phyloP scores from a whole-genome alignment of 2,113 vertebrate genomes.

The Mesocricetus auratus region DNA sequence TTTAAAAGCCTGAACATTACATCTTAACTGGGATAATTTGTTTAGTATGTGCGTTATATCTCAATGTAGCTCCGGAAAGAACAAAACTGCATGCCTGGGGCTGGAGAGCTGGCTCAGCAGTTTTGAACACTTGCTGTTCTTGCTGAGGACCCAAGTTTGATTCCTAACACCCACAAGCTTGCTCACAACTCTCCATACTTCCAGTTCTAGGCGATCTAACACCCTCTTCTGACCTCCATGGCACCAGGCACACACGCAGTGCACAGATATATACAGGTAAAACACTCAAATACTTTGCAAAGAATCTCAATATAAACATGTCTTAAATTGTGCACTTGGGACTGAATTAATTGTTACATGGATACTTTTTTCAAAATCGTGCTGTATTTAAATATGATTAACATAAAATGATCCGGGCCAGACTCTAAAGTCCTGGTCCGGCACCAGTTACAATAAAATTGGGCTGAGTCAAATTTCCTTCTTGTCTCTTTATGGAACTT shows the following conservation, averaged over 20 bases:
- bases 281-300: background rate
- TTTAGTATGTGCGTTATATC: background rate
- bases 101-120: background rate
- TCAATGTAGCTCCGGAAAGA: background rate
- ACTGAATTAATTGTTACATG: too few relatives aligned
- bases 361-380: too few relatives aligned
- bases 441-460: too few relatives aligned
- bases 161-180: background rate
- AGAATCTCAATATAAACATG: too few relatives aligned
- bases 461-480: too few relatives aligned
- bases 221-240: background rate
- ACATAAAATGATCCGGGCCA: too few relatives aligned
- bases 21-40: background rate
- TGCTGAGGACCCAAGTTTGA: background rate
- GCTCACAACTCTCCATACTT: background rate
- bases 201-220: background rate
- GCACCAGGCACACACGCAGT: background rate
- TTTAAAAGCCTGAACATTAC: background rate
- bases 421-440: too few relatives aligned
- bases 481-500: too few relatives aligned
- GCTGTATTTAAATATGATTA: too few relatives aligned
- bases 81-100: background rate
- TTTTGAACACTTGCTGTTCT: background rate
- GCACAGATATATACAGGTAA: background rate
- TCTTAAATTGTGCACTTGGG: too few relatives aligned